These are phyloP conservation scores for Labeo catla DNA, from an alignment of 2,113 vertebrate genomes.

Conservation along the genomic window DNA sequence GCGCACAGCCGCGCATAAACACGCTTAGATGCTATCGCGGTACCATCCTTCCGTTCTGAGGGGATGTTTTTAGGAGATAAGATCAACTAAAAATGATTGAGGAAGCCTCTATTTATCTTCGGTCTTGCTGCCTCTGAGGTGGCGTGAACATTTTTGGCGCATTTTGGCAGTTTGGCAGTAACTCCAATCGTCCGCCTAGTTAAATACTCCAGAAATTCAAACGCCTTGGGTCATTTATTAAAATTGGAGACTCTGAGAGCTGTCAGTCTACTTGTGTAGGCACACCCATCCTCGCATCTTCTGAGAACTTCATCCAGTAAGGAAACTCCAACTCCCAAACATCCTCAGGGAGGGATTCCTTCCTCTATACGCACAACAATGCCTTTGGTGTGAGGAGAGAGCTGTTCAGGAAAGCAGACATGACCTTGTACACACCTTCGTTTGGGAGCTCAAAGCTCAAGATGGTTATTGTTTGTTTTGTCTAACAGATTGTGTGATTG, in stretches of 20 bases:
- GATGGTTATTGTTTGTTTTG: slow-evolving; percentile 51
- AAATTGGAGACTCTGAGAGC: not conserved
- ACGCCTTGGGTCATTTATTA: not conserved
- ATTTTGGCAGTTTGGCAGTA: no score
- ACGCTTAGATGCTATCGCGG: not conserved
- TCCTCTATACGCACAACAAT: slow-evolving; percentile 57
- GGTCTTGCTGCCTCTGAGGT: not conserved
- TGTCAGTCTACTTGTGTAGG: slow-evolving; percentile 9
- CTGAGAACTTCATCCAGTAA: slow-evolving; percentile 39
- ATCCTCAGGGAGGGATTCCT: slow-evolving; percentile 60
- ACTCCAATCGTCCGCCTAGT: not conserved
- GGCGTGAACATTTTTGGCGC: not conserved
- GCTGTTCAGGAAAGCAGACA: slow-evolving; percentile 50
- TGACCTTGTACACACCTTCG: slow-evolving; percentile 58
- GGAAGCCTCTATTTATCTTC: not conserved
- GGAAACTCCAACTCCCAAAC: slow-evolving; percentile 57
- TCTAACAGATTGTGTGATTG: slow-evolving; percentile 36
- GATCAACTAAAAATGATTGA: not conserved
- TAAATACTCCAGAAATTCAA: not conserved
- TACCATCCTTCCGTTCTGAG: slow-evolving; percentile 18
- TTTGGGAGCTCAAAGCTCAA: slow-evolving; percentile 24
- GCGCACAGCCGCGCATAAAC: not conserved
- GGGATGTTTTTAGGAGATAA: slow-evolving; percentile 5
- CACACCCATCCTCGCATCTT: slow-evolving; percentile 46
- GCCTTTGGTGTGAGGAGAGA: slow-evolving; percentile 19